Base-by-base conservation (phyloP, 1,140 invertebrate species). In the Helicoverpa zea region DNA sequence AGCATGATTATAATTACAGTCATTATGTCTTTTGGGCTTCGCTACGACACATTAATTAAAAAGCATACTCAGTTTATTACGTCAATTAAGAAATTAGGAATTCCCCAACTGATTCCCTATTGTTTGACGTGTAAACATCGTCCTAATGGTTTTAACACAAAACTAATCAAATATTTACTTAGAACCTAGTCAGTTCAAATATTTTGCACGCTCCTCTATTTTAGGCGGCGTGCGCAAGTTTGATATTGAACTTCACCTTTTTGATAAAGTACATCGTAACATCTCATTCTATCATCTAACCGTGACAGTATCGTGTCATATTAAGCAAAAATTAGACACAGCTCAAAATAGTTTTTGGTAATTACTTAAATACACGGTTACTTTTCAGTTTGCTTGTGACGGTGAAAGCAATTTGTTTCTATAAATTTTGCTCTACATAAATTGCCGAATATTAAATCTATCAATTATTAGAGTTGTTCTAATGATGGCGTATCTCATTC, bases 181-280 rank as follows among this genome's bases (percentile, higher is more conserved):
- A 18, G 16, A n/a, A n/a, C n/a, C n/a, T 18, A 18, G 16, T 56
- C 7, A 5, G 16, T 64, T 14, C 61, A 43, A n/a, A 5, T 30
- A 13, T 47, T 66, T 66, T 66, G 63, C 63, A 49, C 43, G 11
- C 63, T 5, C 11, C 43, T n/a, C 16, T 47, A 3, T 12, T 47
- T 64, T 18, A 2, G 29, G n/a, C 5, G 14, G 9, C 63, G 63
- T 47, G 63, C 29, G 63, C 63, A 66, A 66, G 7, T 47, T 18
- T 49, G 30, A n/a, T 64, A 64, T 64, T 64, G 63, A 66, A 66
- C 63, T 66, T 66, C 63, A 66, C 63, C 63, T 66, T 64, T 43
- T 64, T 64, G 61, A 43, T 64, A 64, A 66, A 14, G n/a, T 43
- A 18, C 12, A 58, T 58, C 18, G 54, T 35, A 35, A 7, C 7